Evolutionary conservation across 1,140 invertebrate species (phyloP).

Genomic region (Pollicipes pollicipes): DNA sequence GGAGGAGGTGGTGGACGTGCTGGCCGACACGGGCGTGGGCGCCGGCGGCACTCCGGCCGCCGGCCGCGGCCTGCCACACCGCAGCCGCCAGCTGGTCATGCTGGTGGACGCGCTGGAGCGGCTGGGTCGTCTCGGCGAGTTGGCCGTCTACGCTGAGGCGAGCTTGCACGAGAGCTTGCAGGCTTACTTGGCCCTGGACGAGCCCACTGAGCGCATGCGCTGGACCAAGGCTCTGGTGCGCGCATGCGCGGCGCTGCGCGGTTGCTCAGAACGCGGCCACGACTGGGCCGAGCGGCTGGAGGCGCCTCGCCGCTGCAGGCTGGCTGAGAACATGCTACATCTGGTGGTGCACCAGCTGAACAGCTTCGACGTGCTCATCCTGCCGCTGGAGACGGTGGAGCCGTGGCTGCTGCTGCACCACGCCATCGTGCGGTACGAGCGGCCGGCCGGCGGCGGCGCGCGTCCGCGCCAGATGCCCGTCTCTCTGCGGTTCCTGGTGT

Average conservation of each 20-base stretch:
- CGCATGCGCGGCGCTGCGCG: too few species aligned
- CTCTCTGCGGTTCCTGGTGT: conserved; percentile 45
- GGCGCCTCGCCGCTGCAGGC: conserved; percentile 28
- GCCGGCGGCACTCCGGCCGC: background rate
- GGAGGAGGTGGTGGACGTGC: conserved; percentile 40
- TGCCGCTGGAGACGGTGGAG: conserved; percentile 48
- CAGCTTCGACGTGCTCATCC: conserved; percentile 26
- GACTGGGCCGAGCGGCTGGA: conserved; percentile 24
- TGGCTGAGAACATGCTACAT: conserved; percentile 54
- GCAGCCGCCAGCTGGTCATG: background rate
- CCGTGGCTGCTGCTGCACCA: conserved; percentile 70
- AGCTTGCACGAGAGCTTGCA: too few species aligned
- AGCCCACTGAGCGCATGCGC: too few species aligned
- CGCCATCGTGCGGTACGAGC: conserved; percentile 41
- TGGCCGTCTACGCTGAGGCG: too few species aligned
- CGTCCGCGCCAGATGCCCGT: background rate
- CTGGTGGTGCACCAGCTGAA: conserved; percentile 45
- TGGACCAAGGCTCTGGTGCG: too few species aligned
- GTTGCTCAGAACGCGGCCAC: too few species aligned
- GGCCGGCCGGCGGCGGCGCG: conserved; percentile 10
- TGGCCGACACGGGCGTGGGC: conserved; percentile 21
- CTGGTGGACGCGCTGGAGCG: background rate
- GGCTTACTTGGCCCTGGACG: too few species aligned
- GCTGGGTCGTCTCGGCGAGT: too few species aligned
- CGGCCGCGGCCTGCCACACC: background rate